Base-by-base conservation (phyloP, 2,797 vertebrate genomes). In the Micrastur ruficollis region DNA sequence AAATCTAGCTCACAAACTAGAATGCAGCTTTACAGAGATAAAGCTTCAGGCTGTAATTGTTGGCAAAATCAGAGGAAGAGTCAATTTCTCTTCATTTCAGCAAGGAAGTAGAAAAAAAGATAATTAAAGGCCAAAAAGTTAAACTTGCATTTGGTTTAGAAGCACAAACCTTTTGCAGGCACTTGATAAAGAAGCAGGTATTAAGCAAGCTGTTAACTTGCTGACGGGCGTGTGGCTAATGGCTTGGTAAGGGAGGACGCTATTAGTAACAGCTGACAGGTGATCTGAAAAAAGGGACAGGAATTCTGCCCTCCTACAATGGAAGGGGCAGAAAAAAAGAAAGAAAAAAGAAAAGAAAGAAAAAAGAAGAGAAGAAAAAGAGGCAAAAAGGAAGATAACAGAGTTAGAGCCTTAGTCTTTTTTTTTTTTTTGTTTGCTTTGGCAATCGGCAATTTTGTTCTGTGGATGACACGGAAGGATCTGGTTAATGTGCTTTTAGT, bases 401-500 rank as follows among this genome's bases (percentile, higher is more conserved):
- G 19, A 78, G 11, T 27, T 36, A 55, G 27, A 86, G 26, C 11
- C 40, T 61, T 46, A n/a, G 38, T 31, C 11, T 31, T 42, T 29
- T 55, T 36, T 71, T 31, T 42, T 29, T 55, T 36, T 71, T 81
- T 81, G 25, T 82, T 94, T 74, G 49, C 15, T 15, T 89, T 52
- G 31, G 44, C 44, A 89, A 50, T 20, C 56, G 44, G 49, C 81
- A 92, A 12, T 95, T 96, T 94, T 88, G 49, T 95, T 86, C 94
- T 91, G 49, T 53, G 89, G 63, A 75, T 92, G 89, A 93, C 94
- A 92, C 40, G 2, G 3, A 92, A 91, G 76, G 76, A 97, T 96
- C 94, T 96, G 93, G 94, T 95, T 95, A 84, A 72, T 81, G 47
- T 89, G 56, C 50, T 92, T 91, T 81, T 66, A 84, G 86, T 88